Evolutionary conservation across 2,113 vertebrate species (phyloP).

Genomic region (Urocolius indicus): DNA sequence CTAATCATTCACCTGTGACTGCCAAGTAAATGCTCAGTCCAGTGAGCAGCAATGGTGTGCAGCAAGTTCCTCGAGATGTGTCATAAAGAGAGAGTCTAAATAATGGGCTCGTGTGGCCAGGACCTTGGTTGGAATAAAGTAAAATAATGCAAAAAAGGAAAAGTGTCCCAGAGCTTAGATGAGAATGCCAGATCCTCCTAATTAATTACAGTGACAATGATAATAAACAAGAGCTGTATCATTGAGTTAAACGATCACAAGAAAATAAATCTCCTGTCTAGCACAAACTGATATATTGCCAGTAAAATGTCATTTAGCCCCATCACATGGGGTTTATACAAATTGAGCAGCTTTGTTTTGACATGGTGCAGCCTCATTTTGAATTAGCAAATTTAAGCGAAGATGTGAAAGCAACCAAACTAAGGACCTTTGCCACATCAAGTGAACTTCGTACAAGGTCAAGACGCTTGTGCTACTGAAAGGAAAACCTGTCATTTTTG

Average conservation of each 20-base stretch:
- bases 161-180: not conserved
- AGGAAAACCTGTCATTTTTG: constrained; percentile 41
- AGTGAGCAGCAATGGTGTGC: not conserved
- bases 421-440: not conserved
- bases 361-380: not conserved
- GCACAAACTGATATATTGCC: not conserved
- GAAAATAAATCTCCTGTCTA: not conserved
- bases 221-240: constrained; percentile 5
- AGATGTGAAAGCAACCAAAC: not conserved
- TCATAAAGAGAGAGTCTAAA: not conserved
- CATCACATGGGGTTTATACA: not conserved
- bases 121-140: not conserved
- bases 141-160: not conserved
- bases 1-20: not conserved
- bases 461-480: constrained; percentile 21
- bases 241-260: not conserved
- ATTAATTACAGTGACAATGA: constrained; percentile 1
- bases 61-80: not conserved
- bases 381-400: not conserved
- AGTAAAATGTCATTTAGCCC: not conserved
- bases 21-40: not conserved
- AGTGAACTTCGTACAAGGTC: not conserved
- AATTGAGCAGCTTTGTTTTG: not conserved
- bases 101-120: not conserved
- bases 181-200: constrained; percentile 20